Evolutionary conservation across 2,888 invertebrate genomes (phyloP), one percentile per base, ranked within the genome.

Genomic region (Gymnocheta viridis): DNA sequence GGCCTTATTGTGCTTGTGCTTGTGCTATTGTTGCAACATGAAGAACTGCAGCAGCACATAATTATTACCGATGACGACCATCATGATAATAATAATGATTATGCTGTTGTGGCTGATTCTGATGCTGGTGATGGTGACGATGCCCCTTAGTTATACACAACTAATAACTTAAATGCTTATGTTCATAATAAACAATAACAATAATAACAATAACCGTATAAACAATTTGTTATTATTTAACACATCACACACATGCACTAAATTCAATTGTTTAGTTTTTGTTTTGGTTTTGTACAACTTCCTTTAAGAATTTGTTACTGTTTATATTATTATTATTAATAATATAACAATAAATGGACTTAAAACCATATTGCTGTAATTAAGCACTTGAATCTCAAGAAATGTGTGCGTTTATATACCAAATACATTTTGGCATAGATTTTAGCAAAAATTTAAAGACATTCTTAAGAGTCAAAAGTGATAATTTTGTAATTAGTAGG

Each of bases 201-300:
- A 64, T 62, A 74, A 74, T 32, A 76, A 66, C 54, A 79, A 72
- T 54, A 67, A 49, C 67, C 49, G 67, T 67, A 79, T 44, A 81
- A 81, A 54, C 74, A 81, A 74, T 74, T 81, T 81, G 67, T 60
- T 81, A 81, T 74, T 81, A 74, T 81, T 74, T 69, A 81, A 74
- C 67, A 81, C 69, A 69, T 51, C 64, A 32, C 17, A 47, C 24
- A 27, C 44, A 19, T 10, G 44, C 69, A 27, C 49, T 27, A 24
- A 0, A 35, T 47, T 14, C 38, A 69, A 35, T 66, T n/a, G 22
- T 64, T 29, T 19, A 14, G 14, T 47, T 24, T 47, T 14, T 47
- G 44, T 35, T 19, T 24, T 10, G 17, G 5, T 32, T 24, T 70
- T 54, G 14, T 64, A 51, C 54, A 54, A 35, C 70, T 79, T 41